Conservation (phyloP, 2,797 vertebrate species). For the Acanthopagrus latus region DNA sequence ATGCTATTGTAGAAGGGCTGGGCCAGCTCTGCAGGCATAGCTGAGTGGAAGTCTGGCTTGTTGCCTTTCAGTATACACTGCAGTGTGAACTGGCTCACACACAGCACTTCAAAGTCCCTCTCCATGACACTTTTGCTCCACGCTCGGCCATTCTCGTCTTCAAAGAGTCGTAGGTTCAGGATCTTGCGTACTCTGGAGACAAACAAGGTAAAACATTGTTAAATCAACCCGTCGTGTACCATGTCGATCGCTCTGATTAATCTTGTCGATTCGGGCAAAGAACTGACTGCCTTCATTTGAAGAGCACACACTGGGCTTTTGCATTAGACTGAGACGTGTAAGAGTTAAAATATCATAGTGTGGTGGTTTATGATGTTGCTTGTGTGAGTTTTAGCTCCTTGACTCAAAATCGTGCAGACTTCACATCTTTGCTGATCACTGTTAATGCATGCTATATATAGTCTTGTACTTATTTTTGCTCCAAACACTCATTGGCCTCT, state of each 20-base stretch:
- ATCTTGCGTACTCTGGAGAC: slow-evolving; percentile 92
- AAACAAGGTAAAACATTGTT: not conserved
- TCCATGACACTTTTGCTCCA: slow-evolving; percentile 98
- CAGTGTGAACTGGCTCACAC: slow-evolving; percentile 97
- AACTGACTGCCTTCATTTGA: no score
- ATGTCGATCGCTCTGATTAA: not conserved
- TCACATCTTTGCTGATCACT: not conserved
- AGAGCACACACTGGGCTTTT: not conserved
- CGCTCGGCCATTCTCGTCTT: slow-evolving; percentile 92
- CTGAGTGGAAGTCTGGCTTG: slow-evolving; percentile 96
- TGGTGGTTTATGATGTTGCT: not conserved
- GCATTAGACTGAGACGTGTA: not conserved
- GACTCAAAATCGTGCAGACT: not conserved
- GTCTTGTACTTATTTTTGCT: not conserved
- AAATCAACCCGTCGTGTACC: not conserved
- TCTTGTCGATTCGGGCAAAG: not conserved
- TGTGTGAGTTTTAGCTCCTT: not conserved
- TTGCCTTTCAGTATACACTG: slow-evolving; percentile 96
- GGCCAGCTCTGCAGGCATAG: slow-evolving; percentile 93
- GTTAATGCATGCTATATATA: not conserved
- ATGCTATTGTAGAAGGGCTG: slow-evolving; percentile 93
- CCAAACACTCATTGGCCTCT: not conserved
- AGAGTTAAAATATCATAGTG: not conserved
- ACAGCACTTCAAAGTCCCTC: slow-evolving; percentile 92
- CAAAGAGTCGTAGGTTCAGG: slow-evolving; percentile 94